These are phyloP conservation scores for Panthera leo DNA, from an alignment of 2,113 vertebrate species.

Conservation along the genomic window DNA sequence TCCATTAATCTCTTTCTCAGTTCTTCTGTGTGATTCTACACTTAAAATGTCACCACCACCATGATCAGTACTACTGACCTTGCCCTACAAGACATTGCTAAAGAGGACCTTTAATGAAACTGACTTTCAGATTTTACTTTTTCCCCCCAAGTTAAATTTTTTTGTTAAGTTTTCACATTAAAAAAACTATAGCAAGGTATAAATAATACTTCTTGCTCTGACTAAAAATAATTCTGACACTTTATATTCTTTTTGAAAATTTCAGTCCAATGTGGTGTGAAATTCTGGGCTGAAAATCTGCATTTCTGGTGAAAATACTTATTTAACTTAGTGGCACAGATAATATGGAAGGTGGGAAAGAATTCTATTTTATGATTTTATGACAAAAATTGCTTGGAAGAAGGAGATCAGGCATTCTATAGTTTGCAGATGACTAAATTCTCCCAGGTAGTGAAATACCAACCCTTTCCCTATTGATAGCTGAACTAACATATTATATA, in stretches of 20 bases:
- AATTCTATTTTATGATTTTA: constrained; percentile 65
- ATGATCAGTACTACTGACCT: background rate
- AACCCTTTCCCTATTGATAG: background rate
- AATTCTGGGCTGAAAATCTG: constrained; percentile 79
- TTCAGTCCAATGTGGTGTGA: constrained; percentile 79
- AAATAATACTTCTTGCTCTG: constrained; percentile 78
- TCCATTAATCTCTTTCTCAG: background rate
- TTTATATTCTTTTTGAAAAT: constrained; percentile 80
- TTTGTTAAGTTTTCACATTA: constrained; percentile 66
- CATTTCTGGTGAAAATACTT: constrained; percentile 80
- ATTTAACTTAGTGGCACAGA: constrained; percentile 76
- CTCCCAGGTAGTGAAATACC: constrained; percentile 9
- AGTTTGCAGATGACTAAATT: constrained; percentile 16
- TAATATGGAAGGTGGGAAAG: constrained; percentile 67
- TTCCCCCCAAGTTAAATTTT: constrained; percentile 48
- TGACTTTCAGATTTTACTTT: constrained; percentile 54
- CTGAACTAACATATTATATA: background rate
- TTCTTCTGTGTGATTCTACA: background rate
- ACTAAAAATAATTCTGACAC: constrained; percentile 81
- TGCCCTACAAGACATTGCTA: background rate
- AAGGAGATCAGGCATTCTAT: background rate
- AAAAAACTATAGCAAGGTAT: constrained; percentile 77
- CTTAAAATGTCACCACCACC: background rate
- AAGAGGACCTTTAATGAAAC: background rate
- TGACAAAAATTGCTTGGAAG: constrained; percentile 60